A percentile compares a stretch with the other conserved stretches of the same genome.
Evolutionary conservation across 53 echinoderm and acorn worm species (phyloP).

Genomic region (Zoroaster sp.): DNA sequence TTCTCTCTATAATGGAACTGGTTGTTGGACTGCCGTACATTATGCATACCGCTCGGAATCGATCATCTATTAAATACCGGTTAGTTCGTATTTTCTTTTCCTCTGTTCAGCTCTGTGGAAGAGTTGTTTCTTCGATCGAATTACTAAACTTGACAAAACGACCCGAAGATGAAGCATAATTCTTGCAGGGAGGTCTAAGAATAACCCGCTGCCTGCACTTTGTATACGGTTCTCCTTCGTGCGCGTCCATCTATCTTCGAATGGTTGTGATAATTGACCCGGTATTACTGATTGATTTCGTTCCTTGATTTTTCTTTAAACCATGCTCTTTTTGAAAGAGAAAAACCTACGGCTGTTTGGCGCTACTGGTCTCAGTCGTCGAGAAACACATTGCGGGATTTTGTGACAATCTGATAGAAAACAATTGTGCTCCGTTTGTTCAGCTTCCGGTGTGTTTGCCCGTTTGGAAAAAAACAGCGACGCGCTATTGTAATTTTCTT

Average conservation of each 20-base stretch:
- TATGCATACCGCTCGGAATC: constrained; percentile 37
- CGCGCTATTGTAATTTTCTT: too few relatives aligned
- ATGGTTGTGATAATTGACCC: constrained; percentile 45
- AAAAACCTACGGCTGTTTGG: not conserved
- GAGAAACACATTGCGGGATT: too few relatives aligned
- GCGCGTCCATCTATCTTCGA: constrained; percentile 33
- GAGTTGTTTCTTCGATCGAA: constrained; percentile 49
- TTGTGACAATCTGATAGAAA: too few relatives aligned
- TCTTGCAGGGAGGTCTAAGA: constrained; percentile 50
- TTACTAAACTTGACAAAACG: constrained; percentile 7
- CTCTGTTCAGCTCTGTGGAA: not conserved
- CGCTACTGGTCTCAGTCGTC: not conserved
- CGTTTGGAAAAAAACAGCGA: too few relatives aligned
- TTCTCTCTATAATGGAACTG: not conserved
- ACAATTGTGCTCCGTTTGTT: too few relatives aligned
- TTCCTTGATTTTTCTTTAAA: not conserved
- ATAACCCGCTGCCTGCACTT: not conserved
- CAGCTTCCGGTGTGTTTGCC: too few relatives aligned
- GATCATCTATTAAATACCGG: constrained; percentile 56
- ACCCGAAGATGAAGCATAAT: constrained; percentile 6
- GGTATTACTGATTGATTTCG: constrained; percentile 40
- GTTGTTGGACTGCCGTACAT: constrained; percentile 1
- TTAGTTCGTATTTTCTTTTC: constrained; percentile 56
- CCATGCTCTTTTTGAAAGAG: not conserved
- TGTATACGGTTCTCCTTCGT: not conserved